phyloP scores from a whole-genome alignment of 1,140 invertebrate species.

The Drosophila prosaltans region DNA sequence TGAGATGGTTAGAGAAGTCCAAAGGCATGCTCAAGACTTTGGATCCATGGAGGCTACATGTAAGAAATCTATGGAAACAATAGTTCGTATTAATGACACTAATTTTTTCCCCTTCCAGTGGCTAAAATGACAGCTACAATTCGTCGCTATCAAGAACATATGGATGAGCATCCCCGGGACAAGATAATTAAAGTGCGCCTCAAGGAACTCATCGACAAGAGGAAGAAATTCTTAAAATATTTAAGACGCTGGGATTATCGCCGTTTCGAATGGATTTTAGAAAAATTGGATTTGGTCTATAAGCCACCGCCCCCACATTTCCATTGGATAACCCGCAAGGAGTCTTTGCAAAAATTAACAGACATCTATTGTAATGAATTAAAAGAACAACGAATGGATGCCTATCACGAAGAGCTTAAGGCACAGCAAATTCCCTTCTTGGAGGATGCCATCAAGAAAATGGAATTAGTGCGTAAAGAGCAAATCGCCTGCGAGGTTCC shows the following conservation, averaged over 20 bases:
- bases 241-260: conserved; percentile 91
- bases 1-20: conserved; percentile 84
- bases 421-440: conserved; percentile 88
- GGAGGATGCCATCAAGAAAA: conserved; percentile 85
- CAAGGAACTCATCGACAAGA: conserved; percentile 89
- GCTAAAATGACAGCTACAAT: conserved; percentile 85
- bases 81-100: conserved; percentile 1
- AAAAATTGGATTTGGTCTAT: conserved; percentile 90
- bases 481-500: conserved; percentile 87
- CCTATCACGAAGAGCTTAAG: conserved; percentile 86
- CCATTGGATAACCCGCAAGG: conserved; percentile 87
- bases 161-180: conserved; percentile 84
- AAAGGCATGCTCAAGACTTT: conserved; percentile 85
- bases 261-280: conserved; percentile 93
- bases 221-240: conserved; percentile 88
- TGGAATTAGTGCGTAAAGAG: conserved; percentile 89
- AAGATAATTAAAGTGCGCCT: conserved; percentile 84
- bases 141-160: conserved; percentile 84
- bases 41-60: conserved; percentile 85
- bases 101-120: conserved; percentile 80
- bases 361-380: conserved; percentile 88
- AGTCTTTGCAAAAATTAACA: conserved; percentile 87
- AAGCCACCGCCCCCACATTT: conserved; percentile 85
- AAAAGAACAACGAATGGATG: conserved; percentile 86
- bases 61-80: conserved; percentile 57